Percentiles rank a stretch among this genome's conserved stretches.
Evolutionary conservation across 2,113 vertebrate species (phyloP).

Genomic region (Pelecanoides urinatrix): DNA sequence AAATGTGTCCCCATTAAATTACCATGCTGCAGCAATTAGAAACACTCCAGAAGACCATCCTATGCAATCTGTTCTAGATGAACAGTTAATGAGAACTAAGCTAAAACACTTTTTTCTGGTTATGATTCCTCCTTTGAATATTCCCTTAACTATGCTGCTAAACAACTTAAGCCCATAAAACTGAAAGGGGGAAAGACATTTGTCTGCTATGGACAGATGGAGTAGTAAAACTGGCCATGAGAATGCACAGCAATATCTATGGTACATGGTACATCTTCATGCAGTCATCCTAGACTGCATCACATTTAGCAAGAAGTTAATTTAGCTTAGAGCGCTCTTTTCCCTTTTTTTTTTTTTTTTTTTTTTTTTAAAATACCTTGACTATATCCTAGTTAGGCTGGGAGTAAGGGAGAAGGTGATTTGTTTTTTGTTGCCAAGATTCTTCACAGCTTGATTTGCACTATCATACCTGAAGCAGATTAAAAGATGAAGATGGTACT

Average conservation of each 20-base stretch:
- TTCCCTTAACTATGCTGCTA: constrained; percentile 1
- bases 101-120: neutral
- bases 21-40: constrained; percentile 32
- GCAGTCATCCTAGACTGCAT: neutral
- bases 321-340: neutral
- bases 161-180: constrained; percentile 30
- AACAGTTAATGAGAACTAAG: constrained; percentile 34
- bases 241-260: neutral
- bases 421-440: neutral
- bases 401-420: neutral
- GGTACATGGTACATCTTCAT: neutral
- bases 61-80: constrained; percentile 40
- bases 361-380: neutral
- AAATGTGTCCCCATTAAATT: neutral
- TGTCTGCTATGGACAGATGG: constrained; percentile 32
- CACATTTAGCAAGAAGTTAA: neutral
- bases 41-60: constrained; percentile 36
- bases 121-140: constrained; percentile 28
- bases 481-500: neutral
- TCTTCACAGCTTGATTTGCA: neutral
- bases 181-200: neutral
- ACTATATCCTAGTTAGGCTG: neutral
- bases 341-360: no score
- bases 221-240: neutral
- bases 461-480: neutral